Evolutionary conservation across 2,113 vertebrate species (phyloP).

Genomic region (Heliornis fulica): DNA sequence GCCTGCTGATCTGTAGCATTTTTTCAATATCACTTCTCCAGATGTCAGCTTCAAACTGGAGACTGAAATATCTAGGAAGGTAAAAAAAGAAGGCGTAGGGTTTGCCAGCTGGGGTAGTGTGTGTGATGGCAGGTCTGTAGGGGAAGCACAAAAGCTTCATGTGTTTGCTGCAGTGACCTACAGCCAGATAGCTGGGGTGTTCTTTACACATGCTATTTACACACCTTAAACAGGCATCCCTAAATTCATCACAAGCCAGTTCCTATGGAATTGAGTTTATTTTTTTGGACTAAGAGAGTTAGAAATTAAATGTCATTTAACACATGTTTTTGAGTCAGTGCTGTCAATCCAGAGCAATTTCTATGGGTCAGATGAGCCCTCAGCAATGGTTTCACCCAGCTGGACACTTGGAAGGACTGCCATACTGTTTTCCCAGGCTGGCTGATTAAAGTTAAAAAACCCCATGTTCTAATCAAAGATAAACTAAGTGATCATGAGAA

Average conservation of each 20-base stretch:
- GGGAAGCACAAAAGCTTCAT: background rate
- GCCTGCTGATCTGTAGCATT: background rate
- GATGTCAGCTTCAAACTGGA: conserved; percentile 43
- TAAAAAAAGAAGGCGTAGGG: background rate
- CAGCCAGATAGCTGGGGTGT: background rate
- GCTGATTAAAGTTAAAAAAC: background rate
- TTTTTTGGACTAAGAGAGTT: background rate
- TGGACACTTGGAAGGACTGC: background rate
- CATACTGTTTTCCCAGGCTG: conserved; percentile 17
- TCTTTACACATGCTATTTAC: background rate
- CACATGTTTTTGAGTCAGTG: background rate
- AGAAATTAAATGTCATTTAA: background rate
- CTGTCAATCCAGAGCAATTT: background rate
- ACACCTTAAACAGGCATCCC: background rate
- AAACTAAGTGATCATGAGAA: conserved; percentile 42
- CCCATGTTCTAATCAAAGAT: conserved; percentile 16
- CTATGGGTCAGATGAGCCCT: background rate
- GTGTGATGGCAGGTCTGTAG: background rate
- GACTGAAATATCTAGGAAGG: background rate
- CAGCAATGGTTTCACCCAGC: background rate
- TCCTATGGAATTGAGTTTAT: background rate
- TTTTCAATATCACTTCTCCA: conserved; percentile 39
- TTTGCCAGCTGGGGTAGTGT: background rate
- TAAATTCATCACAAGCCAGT: background rate
- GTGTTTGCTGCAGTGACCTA: background rate